Conservation (phyloP, 2,888 invertebrate genomes). For the Hylaea fasciaria region DNA sequence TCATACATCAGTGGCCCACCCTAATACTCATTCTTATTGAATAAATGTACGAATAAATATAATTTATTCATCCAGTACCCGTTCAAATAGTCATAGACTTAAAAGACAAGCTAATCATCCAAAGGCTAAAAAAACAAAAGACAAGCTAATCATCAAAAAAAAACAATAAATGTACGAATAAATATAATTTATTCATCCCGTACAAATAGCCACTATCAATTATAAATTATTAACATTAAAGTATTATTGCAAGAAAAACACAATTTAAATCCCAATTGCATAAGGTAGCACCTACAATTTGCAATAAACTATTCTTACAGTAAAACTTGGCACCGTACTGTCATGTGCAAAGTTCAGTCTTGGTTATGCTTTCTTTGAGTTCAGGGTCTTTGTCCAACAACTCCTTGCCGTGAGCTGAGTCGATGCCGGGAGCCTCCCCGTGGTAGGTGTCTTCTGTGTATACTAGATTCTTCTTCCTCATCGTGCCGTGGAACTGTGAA, state of each 20-base stretch:
- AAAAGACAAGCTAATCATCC: no score
- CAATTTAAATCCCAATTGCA: constrained; percentile 13
- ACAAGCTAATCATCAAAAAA: no score
- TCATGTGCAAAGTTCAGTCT: constrained; percentile 27
- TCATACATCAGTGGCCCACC: no score
- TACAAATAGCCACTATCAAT: no score
- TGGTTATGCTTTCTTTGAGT: constrained; percentile 44
- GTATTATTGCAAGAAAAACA: constrained; percentile 4
- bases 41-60: no score
- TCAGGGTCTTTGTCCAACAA: constrained; percentile 63
- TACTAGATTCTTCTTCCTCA: constrained; percentile 85
- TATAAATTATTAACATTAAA: no score
- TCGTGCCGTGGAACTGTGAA: constrained; percentile 88
- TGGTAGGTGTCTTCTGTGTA: constrained; percentile 89
- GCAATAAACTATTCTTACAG: constrained; percentile 5
- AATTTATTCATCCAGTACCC: no score
- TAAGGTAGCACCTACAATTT: background rate
- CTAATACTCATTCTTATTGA: no score
- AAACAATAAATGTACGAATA: no score
- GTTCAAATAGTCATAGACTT: no score
- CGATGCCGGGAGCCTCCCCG: constrained; percentile 81
- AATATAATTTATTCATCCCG: no score
- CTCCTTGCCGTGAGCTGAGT: constrained; percentile 77
- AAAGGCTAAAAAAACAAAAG: no score
- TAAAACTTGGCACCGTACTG: background rate